Conservation (phyloP, 2,888 invertebrate genomes). For the Orchesella flavescens region DNA sequence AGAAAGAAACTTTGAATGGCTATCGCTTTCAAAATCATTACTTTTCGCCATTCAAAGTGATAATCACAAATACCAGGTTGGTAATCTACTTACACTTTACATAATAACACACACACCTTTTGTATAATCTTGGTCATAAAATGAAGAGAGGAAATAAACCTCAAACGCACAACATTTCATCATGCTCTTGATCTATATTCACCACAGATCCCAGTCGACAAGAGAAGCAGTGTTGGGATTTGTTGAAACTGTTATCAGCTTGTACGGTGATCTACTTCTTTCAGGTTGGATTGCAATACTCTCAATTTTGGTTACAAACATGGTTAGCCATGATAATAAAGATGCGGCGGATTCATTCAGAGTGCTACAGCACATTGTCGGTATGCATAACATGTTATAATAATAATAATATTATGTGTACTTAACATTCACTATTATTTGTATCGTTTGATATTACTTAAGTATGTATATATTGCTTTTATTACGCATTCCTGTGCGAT, state of each 20-base stretch:
- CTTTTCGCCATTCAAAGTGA: slow-evolving; percentile 63
- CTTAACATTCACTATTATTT: background rate
- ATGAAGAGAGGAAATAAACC: background rate
- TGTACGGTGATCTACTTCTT: slow-evolving; percentile 59
- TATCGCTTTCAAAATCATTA: slow-evolving; percentile 67
- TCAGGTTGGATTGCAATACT: slow-evolving; percentile 67
- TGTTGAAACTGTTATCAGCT: slow-evolving; percentile 61
- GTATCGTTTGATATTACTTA: background rate
- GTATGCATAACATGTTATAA: slow-evolving; percentile 24
- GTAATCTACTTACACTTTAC: background rate
- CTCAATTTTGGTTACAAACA: slow-evolving; percentile 59
- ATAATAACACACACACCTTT: background rate
- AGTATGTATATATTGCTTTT: background rate
- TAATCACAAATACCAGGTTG: slow-evolving; percentile 66
- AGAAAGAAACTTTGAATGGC: slow-evolving; percentile 62
- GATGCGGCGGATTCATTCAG: slow-evolving; percentile 58
- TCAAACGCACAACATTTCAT: background rate
- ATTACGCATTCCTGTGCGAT: background rate
- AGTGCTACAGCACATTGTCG: slow-evolving; percentile 57
- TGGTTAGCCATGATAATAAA: slow-evolving; percentile 49
- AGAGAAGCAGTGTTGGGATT: slow-evolving; percentile 60
- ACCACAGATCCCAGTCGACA: slow-evolving; percentile 49
- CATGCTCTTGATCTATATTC: slow-evolving; percentile 15
- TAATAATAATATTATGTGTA: background rate
- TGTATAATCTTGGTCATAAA: background rate